Conservation (phyloP, 1,140 invertebrate genomes). For the Gonioctena quinquepunctata region DNA sequence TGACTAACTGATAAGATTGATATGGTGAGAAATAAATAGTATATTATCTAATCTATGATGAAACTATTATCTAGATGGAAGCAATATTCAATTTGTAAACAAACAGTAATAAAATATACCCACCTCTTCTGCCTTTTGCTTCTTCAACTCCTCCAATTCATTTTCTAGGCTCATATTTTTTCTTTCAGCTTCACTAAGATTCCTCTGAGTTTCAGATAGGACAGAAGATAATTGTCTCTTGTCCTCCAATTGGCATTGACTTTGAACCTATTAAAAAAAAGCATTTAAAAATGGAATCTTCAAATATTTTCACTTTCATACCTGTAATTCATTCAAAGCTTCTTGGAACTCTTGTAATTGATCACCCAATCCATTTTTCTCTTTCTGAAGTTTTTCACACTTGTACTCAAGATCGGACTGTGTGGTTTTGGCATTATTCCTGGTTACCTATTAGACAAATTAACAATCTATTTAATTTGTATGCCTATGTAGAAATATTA, state of each 20-base stretch:
- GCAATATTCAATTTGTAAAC: neutral
- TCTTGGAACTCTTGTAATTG: slow-evolving; percentile 77
- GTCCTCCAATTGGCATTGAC: slow-evolving; percentile 77
- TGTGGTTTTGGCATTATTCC: slow-evolving; percentile 81
- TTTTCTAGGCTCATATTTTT: slow-evolving; percentile 62
- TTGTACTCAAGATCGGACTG: slow-evolving; percentile 80
- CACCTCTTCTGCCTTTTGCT: slow-evolving; percentile 63
- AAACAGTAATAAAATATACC: slow-evolving; percentile 15
- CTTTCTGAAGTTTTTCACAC: slow-evolving; percentile 71
- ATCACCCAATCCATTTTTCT: slow-evolving; percentile 69
- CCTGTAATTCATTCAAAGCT: slow-evolving; percentile 73
- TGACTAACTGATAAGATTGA: no score
- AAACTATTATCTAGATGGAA: neutral
- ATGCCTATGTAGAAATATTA: no score
- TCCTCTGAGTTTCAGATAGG: slow-evolving; percentile 69
- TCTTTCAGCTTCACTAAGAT: slow-evolving; percentile 64
- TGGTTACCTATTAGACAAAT: slow-evolving; percentile 61
- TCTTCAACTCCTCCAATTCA: slow-evolving; percentile 64
- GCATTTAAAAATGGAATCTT: neutral
- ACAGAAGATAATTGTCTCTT: slow-evolving; percentile 71
- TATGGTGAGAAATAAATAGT: no score
- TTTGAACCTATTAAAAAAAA: slow-evolving; percentile 53
- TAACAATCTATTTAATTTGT: no score
- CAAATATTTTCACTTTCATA: slow-evolving; percentile 28
- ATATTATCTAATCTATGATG: no score